A percentile compares a stretch with the other conserved stretches of the same genome.
Evolutionary conservation across 2,888 invertebrate species (phyloP).

Genomic region (Strigamia crassipes): DNA sequence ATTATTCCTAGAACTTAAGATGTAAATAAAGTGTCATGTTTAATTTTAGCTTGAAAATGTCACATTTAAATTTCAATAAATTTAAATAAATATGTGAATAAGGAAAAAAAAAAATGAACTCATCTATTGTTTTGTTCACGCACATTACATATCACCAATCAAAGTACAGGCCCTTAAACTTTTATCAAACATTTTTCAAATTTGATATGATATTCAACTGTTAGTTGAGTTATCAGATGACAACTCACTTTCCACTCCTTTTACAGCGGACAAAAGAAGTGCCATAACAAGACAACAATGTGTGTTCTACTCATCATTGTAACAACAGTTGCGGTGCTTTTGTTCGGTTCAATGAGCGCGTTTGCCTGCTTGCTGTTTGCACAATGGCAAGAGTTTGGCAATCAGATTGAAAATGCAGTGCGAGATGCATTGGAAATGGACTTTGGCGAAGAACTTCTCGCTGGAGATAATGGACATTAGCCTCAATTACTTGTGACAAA

Average conservation of each 20-base stretch:
- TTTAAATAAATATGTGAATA: neutral
- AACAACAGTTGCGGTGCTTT: neutral
- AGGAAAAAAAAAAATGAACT: neutral
- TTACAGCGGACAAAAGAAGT: neutral
- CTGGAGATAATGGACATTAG: neutral
- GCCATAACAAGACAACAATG: neutral
- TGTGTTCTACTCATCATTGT: neutral
- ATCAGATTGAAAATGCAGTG: neutral
- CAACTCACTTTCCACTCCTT: neutral
- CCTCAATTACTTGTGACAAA: neutral
- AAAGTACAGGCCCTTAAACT: neutral
- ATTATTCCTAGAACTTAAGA: too few relatives aligned
- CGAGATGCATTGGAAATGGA: neutral
- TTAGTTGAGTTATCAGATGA: neutral
- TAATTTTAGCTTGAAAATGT: too few relatives aligned
- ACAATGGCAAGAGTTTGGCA: neutral
- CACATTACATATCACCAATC: neutral
- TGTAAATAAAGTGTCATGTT: too few relatives aligned
- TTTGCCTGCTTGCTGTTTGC: neutral
- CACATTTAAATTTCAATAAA: neutral
- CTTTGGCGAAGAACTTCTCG: neutral
- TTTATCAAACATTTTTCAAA: neutral
- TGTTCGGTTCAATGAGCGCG: neutral
- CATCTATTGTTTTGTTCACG: neutral
- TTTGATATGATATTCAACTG: neutral